Evolutionary conservation across 2,797 vertebrate species (phyloP).

Genomic region (Spinus olivaceus): DNA sequence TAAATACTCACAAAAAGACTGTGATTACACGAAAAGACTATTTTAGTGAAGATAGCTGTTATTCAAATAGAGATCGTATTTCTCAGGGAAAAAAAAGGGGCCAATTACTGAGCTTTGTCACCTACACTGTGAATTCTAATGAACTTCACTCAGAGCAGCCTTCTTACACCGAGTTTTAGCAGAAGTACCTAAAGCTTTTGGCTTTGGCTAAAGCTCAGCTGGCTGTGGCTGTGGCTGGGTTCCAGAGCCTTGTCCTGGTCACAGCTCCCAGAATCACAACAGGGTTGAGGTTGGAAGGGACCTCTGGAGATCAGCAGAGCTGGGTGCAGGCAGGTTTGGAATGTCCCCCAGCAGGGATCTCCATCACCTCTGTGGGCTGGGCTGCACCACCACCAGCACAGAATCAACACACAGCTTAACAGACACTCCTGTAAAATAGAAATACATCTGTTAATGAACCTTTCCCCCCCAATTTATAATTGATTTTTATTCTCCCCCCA

Average conservation of each 20-base stretch:
- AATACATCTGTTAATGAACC: too few species aligned
- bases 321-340: neutral
- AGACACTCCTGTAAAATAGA: too few species aligned
- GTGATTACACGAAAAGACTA: slow-evolving; percentile 26
- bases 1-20: slow-evolving; percentile 38
- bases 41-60: slow-evolving; percentile 38
- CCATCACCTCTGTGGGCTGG: neutral
- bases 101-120: slow-evolving; percentile 21
- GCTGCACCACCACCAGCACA: neutral
- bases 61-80: slow-evolving; percentile 25
- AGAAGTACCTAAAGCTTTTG: neutral
- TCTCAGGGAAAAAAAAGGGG: neutral
- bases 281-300: neutral
- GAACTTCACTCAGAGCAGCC: neutral
- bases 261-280: neutral
- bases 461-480: neutral
- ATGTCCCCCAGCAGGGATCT: neutral
- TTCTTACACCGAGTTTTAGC: neutral
- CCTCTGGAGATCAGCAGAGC: neutral
- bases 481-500: too few species aligned
- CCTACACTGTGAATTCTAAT: slow-evolving; percentile 26
- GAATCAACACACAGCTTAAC: neutral
- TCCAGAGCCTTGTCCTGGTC: neutral
- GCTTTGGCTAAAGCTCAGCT: neutral
- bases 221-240: neutral